A percentile compares a stretch with the other conserved stretches of the same genome.
phyloP scores from a whole-genome alignment of 2,113 vertebrate species.

The Lethenteron reissneri region DNA sequence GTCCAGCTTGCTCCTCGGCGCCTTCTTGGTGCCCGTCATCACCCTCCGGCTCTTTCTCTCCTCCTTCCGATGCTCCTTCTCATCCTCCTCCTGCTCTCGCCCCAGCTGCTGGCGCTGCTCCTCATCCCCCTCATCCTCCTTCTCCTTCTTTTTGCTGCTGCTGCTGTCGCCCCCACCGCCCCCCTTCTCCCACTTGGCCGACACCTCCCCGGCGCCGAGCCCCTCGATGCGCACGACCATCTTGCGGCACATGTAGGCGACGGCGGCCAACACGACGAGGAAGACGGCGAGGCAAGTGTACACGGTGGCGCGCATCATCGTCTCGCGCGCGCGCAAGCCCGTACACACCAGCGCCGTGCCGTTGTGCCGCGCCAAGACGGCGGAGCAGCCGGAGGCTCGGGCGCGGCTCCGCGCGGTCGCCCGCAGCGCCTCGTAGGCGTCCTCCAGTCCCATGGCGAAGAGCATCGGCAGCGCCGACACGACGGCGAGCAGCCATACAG shows the following conservation, averaged over 20 bases:
- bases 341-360: conserved; percentile 10
- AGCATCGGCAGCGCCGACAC: conserved; percentile 11
- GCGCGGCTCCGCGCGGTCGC: not conserved
- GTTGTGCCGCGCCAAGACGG: not conserved
- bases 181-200: not conserved
- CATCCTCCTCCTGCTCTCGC: not conserved
- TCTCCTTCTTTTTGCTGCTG: not conserved
- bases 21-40: not conserved
- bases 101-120: not conserved
- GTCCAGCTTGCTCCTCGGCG: not conserved
- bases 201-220: not conserved
- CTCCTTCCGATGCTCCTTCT: not conserved
- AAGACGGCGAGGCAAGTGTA: conserved; percentile 12
- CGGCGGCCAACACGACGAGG: conserved; percentile 9
- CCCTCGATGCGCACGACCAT: conserved; percentile 11
- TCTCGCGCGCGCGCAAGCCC: conserved; percentile 6
- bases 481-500: conserved; percentile 10
- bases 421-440: conserved; percentile 3
- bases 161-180: not conserved
- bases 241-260: conserved; percentile 10
- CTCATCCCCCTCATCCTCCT: not conserved
- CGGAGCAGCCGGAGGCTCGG: no score
- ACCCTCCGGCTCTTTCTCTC: not conserved
- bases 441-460: conserved; percentile 14
- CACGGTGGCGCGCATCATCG: conserved; percentile 9